Conservation (phyloP, 2,797 vertebrate genomes). For the Hemitrygon akajei region DNA sequence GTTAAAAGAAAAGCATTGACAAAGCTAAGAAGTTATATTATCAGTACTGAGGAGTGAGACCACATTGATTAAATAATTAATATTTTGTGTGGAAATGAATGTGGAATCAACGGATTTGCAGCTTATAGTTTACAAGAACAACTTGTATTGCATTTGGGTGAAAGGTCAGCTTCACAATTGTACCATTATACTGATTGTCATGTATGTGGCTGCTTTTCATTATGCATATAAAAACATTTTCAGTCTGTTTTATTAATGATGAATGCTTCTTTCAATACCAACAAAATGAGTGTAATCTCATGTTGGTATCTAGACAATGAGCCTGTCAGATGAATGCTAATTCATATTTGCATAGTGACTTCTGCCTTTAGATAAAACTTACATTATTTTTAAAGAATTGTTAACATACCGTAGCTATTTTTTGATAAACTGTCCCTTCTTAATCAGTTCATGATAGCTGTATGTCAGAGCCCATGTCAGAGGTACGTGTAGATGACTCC, state of each 20-base stretch:
- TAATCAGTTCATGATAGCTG: not conserved
- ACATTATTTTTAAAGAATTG: not conserved
- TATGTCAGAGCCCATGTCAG: not conserved
- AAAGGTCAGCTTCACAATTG: not conserved
- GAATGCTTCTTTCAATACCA: not conserved
- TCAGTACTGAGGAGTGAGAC: not conserved
- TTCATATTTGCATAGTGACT: not conserved
- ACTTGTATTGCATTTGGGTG: not conserved
- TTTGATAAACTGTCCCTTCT: not conserved
- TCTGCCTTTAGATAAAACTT: not conserved
- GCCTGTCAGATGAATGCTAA: not conserved
- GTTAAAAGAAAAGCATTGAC: not conserved
- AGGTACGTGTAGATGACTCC: not conserved
- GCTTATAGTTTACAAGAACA: not conserved
- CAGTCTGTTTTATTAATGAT: not conserved
- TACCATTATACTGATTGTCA: not conserved
- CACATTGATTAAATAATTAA: conserved; percentile 18
- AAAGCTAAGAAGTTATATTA: not conserved
- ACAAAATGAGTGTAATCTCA: not conserved
- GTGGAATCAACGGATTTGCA: conserved; percentile 9
- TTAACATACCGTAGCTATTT: not conserved
- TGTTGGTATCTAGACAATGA: not conserved
- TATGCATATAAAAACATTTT: not conserved
- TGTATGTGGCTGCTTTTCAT: not conserved
- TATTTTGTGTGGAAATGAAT: not conserved